Evolutionary conservation across 35 echinoderm and acorn worm species (phyloP).

Genomic region (Diadema setosum): DNA sequence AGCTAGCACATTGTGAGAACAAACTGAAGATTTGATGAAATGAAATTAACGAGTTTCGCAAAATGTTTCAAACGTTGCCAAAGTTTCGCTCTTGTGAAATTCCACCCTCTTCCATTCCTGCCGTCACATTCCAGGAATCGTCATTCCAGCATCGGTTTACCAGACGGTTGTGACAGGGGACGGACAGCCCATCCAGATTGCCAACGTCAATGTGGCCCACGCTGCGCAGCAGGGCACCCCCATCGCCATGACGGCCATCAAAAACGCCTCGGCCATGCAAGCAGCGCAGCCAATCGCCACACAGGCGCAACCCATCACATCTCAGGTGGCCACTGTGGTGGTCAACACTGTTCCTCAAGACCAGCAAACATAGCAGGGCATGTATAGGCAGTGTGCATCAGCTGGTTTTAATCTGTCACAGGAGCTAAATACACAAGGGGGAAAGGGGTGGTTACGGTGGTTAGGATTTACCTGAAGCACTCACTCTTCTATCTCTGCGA

Average conservation of each 20-base stretch:
- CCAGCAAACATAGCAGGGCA: not conserved
- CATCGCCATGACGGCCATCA: not conserved
- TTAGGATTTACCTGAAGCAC: too few relatives aligned
- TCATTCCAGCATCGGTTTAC: slow-evolving; percentile 87
- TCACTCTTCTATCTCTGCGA: too few relatives aligned
- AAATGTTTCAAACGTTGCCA: not conserved
- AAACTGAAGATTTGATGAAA: not conserved
- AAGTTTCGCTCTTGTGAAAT: not conserved
- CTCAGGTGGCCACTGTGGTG: slow-evolving; percentile 1
- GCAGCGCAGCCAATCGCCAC: not conserved
- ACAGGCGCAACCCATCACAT: not conserved
- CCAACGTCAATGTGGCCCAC: not conserved
- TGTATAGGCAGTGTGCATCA: too few relatives aligned
- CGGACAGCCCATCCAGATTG: slow-evolving; percentile 50
- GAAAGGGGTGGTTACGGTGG: too few relatives aligned
- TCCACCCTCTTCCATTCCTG: not conserved
- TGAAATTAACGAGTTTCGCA: not conserved
- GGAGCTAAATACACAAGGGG: too few relatives aligned
- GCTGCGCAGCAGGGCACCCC: not conserved
- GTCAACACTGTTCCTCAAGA: not conserved
- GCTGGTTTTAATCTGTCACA: too few relatives aligned
- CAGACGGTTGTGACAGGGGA: slow-evolving; percentile 74
- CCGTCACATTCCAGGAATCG: slow-evolving; percentile 84
- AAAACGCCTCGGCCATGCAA: not conserved
- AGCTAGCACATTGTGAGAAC: too few relatives aligned